A percentile compares a stretch with the other conserved stretches of the same genome.
phyloP scores from a whole-genome alignment of 1,140 invertebrate species.

The Polypedilum vanderplanki region DNA sequence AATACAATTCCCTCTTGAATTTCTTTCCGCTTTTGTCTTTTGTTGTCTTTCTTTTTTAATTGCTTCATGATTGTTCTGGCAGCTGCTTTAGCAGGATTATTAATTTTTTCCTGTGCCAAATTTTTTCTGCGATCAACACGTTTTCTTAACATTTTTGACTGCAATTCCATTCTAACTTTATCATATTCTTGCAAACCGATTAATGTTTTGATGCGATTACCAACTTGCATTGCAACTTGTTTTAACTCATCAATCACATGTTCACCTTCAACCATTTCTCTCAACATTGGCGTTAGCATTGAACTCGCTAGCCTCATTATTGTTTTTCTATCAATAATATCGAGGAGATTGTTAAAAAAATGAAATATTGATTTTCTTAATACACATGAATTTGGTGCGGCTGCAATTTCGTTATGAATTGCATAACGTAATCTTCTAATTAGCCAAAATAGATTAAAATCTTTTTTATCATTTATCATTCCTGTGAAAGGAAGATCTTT shows the following conservation, averaged over 20 bases:
- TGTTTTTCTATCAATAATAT: slow-evolving; percentile 47
- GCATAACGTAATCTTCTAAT: slow-evolving; percentile 51
- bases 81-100: slow-evolving; percentile 62
- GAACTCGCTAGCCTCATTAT: slow-evolving; percentile 47
- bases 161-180: slow-evolving; percentile 48
- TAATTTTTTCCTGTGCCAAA: slow-evolving; percentile 56
- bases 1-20: slow-evolving; percentile 39
- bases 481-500: slow-evolving; percentile 45
- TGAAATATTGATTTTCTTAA: slow-evolving; percentile 59
- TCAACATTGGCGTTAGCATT: slow-evolving; percentile 57
- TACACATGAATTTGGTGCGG: slow-evolving; percentile 37
- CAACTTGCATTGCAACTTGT: slow-evolving; percentile 58
- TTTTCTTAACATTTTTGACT: slow-evolving; percentile 52
- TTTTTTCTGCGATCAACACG: slow-evolving; percentile 57
- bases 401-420: slow-evolving; percentile 53
- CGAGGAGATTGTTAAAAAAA: slow-evolving; percentile 59
- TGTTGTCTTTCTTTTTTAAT: slow-evolving; percentile 56
- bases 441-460: slow-evolving; percentile 49
- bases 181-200: slow-evolving; percentile 59
- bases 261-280: slow-evolving; percentile 57
- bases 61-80: slow-evolving; percentile 63
- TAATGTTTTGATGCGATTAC: slow-evolving; percentile 56
- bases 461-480: slow-evolving; percentile 35
- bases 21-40: slow-evolving; percentile 51
- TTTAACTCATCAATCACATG: slow-evolving; percentile 49